A percentile compares a stretch with the other conserved stretches of the same genome.
phyloP scores from a whole-genome alignment of 2,113 vertebrate species.

The Aptenodytes patagonicus region DNA sequence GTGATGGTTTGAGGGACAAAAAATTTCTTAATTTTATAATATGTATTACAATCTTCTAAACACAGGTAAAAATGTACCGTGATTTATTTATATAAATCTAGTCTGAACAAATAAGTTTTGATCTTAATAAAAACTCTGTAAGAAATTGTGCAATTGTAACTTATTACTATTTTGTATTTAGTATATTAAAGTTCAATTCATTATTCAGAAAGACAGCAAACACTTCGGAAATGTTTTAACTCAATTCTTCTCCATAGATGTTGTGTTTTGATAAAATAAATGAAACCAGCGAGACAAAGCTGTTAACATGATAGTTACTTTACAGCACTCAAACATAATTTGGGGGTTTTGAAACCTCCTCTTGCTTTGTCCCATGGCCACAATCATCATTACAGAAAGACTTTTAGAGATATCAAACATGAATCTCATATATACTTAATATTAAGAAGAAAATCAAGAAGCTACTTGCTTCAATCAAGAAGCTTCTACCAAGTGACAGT shows the following conservation, averaged over 20 bases:
- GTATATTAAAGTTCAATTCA: constrained; percentile 34
- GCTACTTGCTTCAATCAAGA: background rate
- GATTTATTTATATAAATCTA: constrained; percentile 82
- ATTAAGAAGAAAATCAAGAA: background rate
- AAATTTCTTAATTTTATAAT: constrained; percentile 74
- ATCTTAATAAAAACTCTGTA: constrained; percentile 72
- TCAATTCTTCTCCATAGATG: background rate
- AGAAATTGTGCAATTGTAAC: constrained; percentile 56
- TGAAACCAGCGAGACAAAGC: background rate
- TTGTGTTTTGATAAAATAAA: background rate
- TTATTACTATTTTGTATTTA: constrained; percentile 66
- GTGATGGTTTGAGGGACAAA: constrained; percentile 66
- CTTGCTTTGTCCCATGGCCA: background rate
- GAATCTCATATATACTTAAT: background rate
- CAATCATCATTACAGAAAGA: background rate
- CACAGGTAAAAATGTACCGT: constrained; percentile 78
- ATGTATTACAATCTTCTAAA: constrained; percentile 76
- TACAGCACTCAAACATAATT: background rate
- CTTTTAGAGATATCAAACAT: background rate
- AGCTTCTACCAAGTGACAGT: background rate
- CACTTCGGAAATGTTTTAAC: background rate
- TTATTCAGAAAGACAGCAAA: constrained; percentile 8
- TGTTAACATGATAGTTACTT: background rate
- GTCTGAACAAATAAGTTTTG: constrained; percentile 74
- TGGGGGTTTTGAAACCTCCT: background rate